A percentile compares a stretch with the other conserved stretches of the same genome.
phyloP scores from a whole-genome alignment of 2,888 invertebrate species.

The Meghimatium bilineatum region DNA sequence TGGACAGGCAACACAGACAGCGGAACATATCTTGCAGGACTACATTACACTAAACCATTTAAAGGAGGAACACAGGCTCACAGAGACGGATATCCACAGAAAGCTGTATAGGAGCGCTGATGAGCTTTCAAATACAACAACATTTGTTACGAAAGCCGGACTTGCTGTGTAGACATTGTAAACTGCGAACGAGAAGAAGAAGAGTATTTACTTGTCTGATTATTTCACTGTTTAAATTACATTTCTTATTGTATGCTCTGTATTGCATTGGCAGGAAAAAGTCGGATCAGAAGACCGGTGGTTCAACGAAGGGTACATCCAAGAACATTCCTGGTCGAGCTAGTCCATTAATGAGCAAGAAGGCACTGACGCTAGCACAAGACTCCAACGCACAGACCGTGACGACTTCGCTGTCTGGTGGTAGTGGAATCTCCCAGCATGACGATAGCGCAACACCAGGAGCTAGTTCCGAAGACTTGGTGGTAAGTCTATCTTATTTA shows the following conservation, averaged over 20 bases:
- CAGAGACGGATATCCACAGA: too few species aligned
- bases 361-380: constrained; percentile 18
- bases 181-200: too few species aligned
- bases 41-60: too few species aligned
- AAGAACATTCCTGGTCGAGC: background rate
- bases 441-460: constrained; percentile 27
- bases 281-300: constrained; percentile 34
- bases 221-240: background rate
- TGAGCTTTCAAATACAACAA: too few species aligned
- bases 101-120: too few species aligned
- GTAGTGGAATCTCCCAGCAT: constrained; percentile 1
- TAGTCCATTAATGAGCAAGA: constrained; percentile 43
- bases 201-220: too few species aligned
- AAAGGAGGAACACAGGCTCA: too few species aligned
- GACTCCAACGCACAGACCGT: constrained; percentile 3
- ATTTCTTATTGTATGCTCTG: background rate
- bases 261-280: constrained; percentile 33
- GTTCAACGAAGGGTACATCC: constrained; percentile 5
- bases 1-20: too few species aligned
- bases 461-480: constrained; percentile 42
- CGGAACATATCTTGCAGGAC: too few species aligned
- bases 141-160: too few species aligned
- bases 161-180: too few species aligned
- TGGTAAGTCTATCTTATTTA: constrained; percentile 22
- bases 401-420: background rate